These are phyloP conservation scores for Montifringilla adamsi DNA, from an alignment of 2,113 vertebrate genomes.

Conservation along the genomic window DNA sequence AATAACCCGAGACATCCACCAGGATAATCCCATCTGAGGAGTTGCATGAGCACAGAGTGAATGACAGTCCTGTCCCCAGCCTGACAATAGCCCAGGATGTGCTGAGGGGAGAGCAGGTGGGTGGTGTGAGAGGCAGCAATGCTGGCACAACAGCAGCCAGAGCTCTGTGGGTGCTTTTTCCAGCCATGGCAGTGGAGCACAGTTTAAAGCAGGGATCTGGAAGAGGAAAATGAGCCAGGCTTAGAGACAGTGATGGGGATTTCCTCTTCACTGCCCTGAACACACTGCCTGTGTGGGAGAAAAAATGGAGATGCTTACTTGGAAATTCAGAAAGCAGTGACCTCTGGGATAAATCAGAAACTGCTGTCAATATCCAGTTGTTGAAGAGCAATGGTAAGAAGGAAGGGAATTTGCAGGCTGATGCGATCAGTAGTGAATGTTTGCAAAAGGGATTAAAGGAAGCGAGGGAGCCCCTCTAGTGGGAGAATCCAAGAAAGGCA, in stretches of 20 bases:
- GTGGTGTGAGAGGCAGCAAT: neutral
- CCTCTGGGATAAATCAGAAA: neutral
- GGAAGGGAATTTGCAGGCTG: neutral
- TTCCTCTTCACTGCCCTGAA: neutral
- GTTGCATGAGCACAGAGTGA: neutral
- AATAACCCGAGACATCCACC: neutral
- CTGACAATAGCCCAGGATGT: neutral
- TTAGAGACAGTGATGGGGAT: neutral
- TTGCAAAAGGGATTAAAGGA: neutral
- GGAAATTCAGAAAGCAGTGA: neutral
- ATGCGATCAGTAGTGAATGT: neutral
- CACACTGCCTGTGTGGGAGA: neutral
- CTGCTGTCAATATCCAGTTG: neutral
- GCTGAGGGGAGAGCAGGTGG: neutral
- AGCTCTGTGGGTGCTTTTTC: neutral
- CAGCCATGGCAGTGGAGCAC: neutral
- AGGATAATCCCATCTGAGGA: neutral
- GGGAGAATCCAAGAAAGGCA: neutral
- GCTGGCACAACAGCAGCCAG: neutral
- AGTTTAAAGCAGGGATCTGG: neutral
- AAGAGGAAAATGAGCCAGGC: neutral
- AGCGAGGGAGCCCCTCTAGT: constrained; percentile 2
- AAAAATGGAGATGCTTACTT: neutral
- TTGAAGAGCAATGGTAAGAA: neutral
- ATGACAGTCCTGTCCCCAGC: neutral